A percentile compares a stretch with the other conserved stretches of the same genome.
Conservation (phyloP, 2,888 invertebrate species). For the Dascillus cervinus region DNA sequence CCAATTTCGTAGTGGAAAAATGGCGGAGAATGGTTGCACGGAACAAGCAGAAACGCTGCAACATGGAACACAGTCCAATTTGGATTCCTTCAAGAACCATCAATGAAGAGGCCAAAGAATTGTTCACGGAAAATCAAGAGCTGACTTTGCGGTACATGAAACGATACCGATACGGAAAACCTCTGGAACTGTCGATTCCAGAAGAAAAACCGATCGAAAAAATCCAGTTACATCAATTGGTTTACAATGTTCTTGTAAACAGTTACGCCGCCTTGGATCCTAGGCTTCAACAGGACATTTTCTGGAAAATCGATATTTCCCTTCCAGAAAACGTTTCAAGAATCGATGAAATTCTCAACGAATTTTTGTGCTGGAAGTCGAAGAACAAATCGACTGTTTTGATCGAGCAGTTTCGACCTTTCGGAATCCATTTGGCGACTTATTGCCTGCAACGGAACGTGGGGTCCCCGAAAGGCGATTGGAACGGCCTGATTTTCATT, state of each 20-base stretch:
- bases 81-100: conserved; percentile 45
- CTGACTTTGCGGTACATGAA: conserved; percentile 43
- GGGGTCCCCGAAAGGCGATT: conserved; percentile 21
- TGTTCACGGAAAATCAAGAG: conserved; percentile 42
- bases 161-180: conserved; percentile 43
- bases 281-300: conserved; percentile 32
- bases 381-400: conserved; percentile 27
- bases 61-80: conserved; percentile 48
- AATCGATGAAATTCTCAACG: conserved; percentile 19
- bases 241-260: conserved; percentile 25
- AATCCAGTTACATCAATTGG: conserved; percentile 28
- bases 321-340: no score
- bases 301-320: conserved; percentile 58
- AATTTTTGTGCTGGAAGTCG: conserved; percentile 31
- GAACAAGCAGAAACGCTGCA: conserved; percentile 43
- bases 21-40: conserved; percentile 43
- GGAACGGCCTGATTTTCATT: conserved; percentile 36
- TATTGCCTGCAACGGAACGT: conserved; percentile 34
- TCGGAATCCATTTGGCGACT: conserved; percentile 23
- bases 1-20: conserved; percentile 39
- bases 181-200: conserved; percentile 22
- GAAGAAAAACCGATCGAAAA: conserved; percentile 18
- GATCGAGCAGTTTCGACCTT: conserved; percentile 27
- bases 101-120: conserved; percentile 39
- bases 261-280: conserved; percentile 23